phyloP scores from a whole-genome alignment of 2,888 invertebrate species.

The Chalcosyrphus nemorum region DNA sequence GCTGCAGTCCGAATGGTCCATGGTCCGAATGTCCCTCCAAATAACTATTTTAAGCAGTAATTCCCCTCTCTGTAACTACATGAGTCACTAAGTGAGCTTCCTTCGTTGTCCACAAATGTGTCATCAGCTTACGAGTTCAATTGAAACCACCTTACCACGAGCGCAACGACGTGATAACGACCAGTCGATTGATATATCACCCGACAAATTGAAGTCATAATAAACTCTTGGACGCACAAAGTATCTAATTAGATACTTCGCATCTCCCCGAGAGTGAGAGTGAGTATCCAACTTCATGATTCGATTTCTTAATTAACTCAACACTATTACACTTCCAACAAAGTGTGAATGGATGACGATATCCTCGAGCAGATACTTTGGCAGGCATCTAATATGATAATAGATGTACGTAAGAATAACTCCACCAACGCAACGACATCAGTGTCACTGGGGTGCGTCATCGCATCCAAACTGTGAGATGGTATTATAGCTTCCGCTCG shows the following conservation, averaged over 20 bases:
- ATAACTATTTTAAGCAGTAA: too few species aligned
- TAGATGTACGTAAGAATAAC: slow-evolving; percentile 30
- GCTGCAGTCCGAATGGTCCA: too few species aligned
- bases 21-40: too few species aligned
- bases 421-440: slow-evolving; percentile 16
- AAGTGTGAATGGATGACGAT: slow-evolving; percentile 39
- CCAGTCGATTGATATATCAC: slow-evolving; percentile 46
- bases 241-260: slow-evolving; percentile 42
- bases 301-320: slow-evolving; percentile 53
- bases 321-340: slow-evolving; percentile 34
- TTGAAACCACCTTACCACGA: slow-evolving; percentile 15
- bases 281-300: slow-evolving; percentile 13
- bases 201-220: slow-evolving; percentile 47
- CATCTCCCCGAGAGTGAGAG: neutral
- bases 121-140: slow-evolving; percentile 21
- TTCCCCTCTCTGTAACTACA: neutral
- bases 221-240: slow-evolving; percentile 4
- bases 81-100: neutral
- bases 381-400: slow-evolving; percentile 26
- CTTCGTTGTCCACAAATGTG: slow-evolving; percentile 28
- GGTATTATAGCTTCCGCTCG: slow-evolving; percentile 32
- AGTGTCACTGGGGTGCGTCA: neutral
- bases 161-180: slow-evolving; percentile 31
- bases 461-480: slow-evolving; percentile 7
- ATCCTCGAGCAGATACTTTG: slow-evolving; percentile 2